These are phyloP conservation scores for Mastigias papua DNA, from an alignment of 30 jellyfish, hydroid and myxozoan genomes.

Conservation along the genomic window DNA sequence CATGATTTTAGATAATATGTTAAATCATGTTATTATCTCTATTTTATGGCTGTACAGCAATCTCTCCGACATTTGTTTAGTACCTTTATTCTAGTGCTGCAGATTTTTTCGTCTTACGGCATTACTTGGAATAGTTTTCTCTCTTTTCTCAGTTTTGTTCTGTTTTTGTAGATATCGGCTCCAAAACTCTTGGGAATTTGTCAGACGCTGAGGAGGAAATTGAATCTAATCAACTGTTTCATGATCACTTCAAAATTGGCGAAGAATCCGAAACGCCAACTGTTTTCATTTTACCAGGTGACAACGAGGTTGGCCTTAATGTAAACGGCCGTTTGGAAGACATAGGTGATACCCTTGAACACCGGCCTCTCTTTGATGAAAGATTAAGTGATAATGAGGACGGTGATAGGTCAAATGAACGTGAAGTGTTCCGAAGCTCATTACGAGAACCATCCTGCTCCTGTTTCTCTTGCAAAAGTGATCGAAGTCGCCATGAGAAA, in stretches of 20 bases:
- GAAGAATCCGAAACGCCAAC: slow-evolving; percentile 66
- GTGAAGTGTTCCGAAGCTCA: slow-evolving; percentile 17
- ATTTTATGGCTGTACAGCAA: too few species aligned
- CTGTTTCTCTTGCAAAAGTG: slow-evolving; percentile 38
- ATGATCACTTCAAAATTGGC: slow-evolving; percentile 37
- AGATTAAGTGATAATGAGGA: slow-evolving; percentile 42
- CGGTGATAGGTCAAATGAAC: slow-evolving; percentile 11
- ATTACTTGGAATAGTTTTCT: neutral
- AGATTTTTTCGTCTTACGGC: neutral
- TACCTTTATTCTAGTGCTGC: too few species aligned
- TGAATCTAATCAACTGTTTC: slow-evolving; percentile 3
- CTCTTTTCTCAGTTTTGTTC: neutral
- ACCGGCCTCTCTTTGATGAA: slow-evolving; percentile 46
- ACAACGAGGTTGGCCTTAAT: slow-evolving; percentile 38
- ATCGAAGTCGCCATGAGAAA: slow-evolving; percentile 38
- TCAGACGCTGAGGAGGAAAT: slow-evolving; percentile 48
- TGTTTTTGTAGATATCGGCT: slow-evolving; percentile 51
- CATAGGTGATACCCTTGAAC: slow-evolving; percentile 52
- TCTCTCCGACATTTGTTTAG: too few species aligned
- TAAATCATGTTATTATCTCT: too few species aligned
- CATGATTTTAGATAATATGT: too few species aligned
- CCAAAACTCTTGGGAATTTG: slow-evolving; percentile 4
- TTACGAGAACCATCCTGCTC: slow-evolving; percentile 34
- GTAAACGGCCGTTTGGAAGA: slow-evolving; percentile 65
- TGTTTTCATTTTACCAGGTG: slow-evolving; percentile 64